A percentile compares a stretch with the other conserved stretches of the same genome.
Conservation (phyloP, 2,797 vertebrate genomes). For the Sebastes trivittatus region DNA sequence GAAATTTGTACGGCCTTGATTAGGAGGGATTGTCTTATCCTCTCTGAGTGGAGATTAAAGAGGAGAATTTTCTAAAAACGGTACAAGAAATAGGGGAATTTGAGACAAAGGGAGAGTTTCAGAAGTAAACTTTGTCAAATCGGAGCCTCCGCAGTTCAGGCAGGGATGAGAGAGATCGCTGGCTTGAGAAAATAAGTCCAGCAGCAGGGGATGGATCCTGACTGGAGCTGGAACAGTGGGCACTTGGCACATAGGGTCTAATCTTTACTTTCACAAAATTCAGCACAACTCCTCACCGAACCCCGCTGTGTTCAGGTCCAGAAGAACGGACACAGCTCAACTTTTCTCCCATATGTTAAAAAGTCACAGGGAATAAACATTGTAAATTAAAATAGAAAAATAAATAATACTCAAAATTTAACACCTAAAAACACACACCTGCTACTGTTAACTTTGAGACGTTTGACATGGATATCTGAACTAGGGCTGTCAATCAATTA, state of each 20-base stretch:
- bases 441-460: not conserved
- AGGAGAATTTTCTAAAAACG: conserved; percentile 30
- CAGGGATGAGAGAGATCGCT: not conserved
- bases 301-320: not conserved
- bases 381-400: not conserved
- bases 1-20: conserved; percentile 62
- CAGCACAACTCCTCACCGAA: conserved; percentile 2
- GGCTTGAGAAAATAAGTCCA: conserved; percentile 19
- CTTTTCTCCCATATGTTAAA: not conserved
- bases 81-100: conserved; percentile 12
- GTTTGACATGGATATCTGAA: not conserved
- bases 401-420: not conserved
- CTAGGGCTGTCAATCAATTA: too few relatives aligned
- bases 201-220: conserved; percentile 21
- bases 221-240: conserved; percentile 25
- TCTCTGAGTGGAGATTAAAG: conserved; percentile 54
- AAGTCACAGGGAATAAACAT: not conserved
- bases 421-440: not conserved
- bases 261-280: conserved; percentile 26
- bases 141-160: not conserved
- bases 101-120: not conserved
- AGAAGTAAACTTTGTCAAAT: conserved; percentile 29
- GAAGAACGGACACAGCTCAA: not conserved
- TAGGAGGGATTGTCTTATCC: conserved; percentile 47
- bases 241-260: not conserved